phyloP scores from a whole-genome alignment of 2,888 invertebrate species.

The Sialis lutaria region DNA sequence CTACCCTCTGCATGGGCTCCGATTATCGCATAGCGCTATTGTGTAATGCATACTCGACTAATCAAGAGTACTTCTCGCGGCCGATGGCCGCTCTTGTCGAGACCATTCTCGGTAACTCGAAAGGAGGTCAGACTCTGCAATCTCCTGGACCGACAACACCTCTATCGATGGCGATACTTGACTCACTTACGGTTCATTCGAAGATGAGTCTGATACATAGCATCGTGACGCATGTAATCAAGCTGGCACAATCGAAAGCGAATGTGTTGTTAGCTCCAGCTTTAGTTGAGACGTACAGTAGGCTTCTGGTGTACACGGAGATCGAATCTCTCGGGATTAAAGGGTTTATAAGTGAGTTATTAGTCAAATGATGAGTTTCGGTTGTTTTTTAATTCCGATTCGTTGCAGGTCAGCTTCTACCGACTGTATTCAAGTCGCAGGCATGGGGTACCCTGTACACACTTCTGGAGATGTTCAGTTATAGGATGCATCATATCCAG shows the following conservation, averaged over 20 bases:
- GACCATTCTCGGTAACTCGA: slow-evolving; percentile 56
- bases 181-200: slow-evolving; percentile 87
- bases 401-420: slow-evolving; percentile 59
- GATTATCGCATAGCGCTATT: slow-evolving; percentile 84
- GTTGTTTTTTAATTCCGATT: background rate
- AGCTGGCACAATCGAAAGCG: slow-evolving; percentile 73
- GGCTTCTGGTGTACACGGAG: slow-evolving; percentile 86
- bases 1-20: slow-evolving; percentile 55
- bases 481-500: slow-evolving; percentile 89
- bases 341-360: slow-evolving; percentile 70
- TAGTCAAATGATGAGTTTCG: background rate
- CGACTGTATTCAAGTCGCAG: slow-evolving; percentile 80
- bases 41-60: slow-evolving; percentile 91
- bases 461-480: slow-evolving; percentile 90
- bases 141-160: slow-evolving; percentile 52
- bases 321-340: slow-evolving; percentile 94
- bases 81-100: slow-evolving; percentile 88
- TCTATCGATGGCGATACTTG: slow-evolving; percentile 79
- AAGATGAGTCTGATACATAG: slow-evolving; percentile 74
- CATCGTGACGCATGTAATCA: slow-evolving; percentile 78
- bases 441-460: slow-evolving; percentile 95
- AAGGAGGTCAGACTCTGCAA: slow-evolving; percentile 22
- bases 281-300: slow-evolving; percentile 84
- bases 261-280: slow-evolving; percentile 77
- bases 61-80: slow-evolving; percentile 75